Evolutionary conservation across 2,797 vertebrate genomes (phyloP), one percentile per base, ranked within the genome.

Genomic region (Gymnocypris eckloni): DNA sequence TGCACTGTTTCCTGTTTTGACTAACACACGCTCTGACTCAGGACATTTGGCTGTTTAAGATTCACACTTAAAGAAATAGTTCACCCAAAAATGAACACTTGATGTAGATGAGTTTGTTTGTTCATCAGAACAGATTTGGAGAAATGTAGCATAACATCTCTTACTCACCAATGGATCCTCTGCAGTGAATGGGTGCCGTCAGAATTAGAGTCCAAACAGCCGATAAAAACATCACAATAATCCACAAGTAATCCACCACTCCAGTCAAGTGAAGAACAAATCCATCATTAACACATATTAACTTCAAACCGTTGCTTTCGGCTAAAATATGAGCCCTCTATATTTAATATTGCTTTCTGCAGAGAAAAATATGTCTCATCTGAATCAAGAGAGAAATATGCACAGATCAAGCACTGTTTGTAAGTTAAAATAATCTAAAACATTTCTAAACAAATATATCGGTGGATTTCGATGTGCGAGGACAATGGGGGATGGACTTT

Each of bases 1-100:
- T 45, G 39, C 12, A 59, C 20, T 1, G 4, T 48, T 85, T 85
- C 43, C 20, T 33, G 64, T 76, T 77, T 69, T 67, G 59, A 69
- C 45, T 39, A 20, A 41, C 61, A 69, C 72, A 18, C 61, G 50
- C 72, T 52, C 33, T 48, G n/a, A 52, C 20, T 22, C 78, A 25
- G 45, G 59, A 66, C 16, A 43, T n/a, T 22, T 66, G 41, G 0
- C 45, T 54, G 16, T 20, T 75, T 70, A 66, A 33, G 18, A n/a
- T 69, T 81, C 37, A 15, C 43, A 10, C n/a, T 64, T 64, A 45
- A 79, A 41, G 75, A 2, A 37, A 37, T 77, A 22, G 33, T 56
- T 39, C 28, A 37, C 28, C 28, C 15, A 37, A 4, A 16, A 61
- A 61, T 13, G 4, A 64, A 28, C n/a, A 64, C 33, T 66, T 16